Evolutionary conservation across 2,888 invertebrate species (phyloP), one percentile per base, ranked within the genome.

Genomic region (Metellina segmentata): DNA sequence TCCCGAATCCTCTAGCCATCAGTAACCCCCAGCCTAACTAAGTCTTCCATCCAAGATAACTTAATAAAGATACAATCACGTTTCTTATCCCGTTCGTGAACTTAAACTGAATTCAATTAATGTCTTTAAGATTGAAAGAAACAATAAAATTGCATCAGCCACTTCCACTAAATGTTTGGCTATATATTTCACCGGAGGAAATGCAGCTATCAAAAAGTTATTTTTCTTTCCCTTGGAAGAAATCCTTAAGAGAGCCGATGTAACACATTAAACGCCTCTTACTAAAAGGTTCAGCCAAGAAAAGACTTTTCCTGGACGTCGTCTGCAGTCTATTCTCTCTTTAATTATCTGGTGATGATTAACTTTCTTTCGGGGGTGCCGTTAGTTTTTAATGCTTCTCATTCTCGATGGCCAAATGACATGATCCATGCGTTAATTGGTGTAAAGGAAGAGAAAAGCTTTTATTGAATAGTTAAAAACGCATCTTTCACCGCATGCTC

Each of bases 81-180:
- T 51, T 77, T 77, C 52, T 77, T 11, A 77, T 52, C 51, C 19
- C 51, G 77, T 77, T 52, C 11, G 77, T 51, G 77, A 51, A 19
- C 77, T 77, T 19, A 77, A 77, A 51, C n/a, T 51, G 19, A 51
- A 51, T 51, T 77, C 77, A 77, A 77, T 77, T 77, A 77, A 77
- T 51, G 52, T 8, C 77, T 51, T 77, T 77, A 51, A 77, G 77
- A 19, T 9, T 51, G 52, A 77, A 77, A 51, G 77, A 19, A 77
- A 77, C 7, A 51, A 77, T 77, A 77, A 77, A 51, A 77, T 16
- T 19, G 52, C 51, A 77, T 51, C 51, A 49, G 52, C 51, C 77
- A 51, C 51, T 77, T 77, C 51, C 52, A 77, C n/a, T 77, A 77
- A 77, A 77, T 52, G 52, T 77, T 77, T 77, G 4, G 1, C 19